These are phyloP conservation scores for Siniperca obscura DNA, from an alignment of 2,797 vertebrate genomes.

Conservation along the genomic window DNA sequence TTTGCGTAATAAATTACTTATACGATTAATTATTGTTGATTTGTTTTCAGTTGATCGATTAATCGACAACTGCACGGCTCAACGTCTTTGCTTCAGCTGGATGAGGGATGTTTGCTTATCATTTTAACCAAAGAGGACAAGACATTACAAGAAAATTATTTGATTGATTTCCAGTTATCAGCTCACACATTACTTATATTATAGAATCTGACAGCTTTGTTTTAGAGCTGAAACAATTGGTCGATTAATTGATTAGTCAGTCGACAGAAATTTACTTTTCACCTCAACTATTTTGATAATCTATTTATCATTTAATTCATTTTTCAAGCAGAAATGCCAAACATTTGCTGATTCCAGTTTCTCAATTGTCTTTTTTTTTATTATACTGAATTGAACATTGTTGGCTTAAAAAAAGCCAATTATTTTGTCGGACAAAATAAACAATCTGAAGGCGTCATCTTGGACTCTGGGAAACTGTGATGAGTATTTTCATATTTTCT, in stretches of 20 bases:
- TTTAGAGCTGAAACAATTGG: not conserved
- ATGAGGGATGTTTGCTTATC: too few relatives aligned
- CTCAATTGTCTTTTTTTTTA: not conserved
- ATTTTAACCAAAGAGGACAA: not conserved
- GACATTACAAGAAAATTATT: not conserved
- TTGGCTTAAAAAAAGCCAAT: not conserved
- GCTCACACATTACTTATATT: not conserved
- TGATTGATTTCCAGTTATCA: not conserved
- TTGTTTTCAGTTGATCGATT: not conserved
- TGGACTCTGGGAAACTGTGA: not conserved
- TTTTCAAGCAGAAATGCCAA: not conserved
- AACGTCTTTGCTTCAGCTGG: not conserved
- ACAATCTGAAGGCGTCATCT: not conserved
- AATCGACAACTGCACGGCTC: not conserved
- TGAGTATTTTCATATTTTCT: not conserved
- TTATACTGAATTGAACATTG: not conserved
- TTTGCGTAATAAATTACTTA: not conserved
- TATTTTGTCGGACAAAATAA: not conserved
- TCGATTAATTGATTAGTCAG: not conserved
- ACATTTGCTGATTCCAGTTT: not conserved
- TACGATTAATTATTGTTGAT: not conserved
- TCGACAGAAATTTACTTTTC: not conserved
- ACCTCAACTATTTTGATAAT: not conserved
- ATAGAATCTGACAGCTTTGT: not conserved
- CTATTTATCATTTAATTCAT: not conserved